Percentiles rank a stretch among this genome's conserved stretches.
Evolutionary conservation across 2,888 invertebrate genomes (phyloP).

Genomic region (Euspilapteryx auroguttella): DNA sequence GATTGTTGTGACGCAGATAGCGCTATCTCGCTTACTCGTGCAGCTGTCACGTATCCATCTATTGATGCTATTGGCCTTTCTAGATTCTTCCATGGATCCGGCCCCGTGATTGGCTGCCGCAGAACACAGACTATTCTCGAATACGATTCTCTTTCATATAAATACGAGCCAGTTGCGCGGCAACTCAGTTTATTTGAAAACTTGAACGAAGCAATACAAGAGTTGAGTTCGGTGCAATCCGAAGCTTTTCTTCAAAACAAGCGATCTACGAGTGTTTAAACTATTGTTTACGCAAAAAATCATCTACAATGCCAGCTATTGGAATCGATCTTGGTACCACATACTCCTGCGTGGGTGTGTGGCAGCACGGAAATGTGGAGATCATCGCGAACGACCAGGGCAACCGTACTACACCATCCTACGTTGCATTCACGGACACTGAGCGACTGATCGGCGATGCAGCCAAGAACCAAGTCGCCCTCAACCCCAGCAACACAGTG

Average conservation of each 20-base stretch:
- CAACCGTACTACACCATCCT: conserved; percentile 73
- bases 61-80: conserved; percentile 13
- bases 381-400: no score
- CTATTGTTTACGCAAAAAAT: no score
- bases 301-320: conserved; percentile 46
- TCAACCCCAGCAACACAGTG: conserved; percentile 74
- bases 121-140: conserved; percentile 24
- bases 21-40: no score
- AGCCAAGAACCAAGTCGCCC: conserved; percentile 71
- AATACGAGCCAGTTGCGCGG: conserved; percentile 20
- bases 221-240: conserved; percentile 20
- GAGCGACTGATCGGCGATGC: no score
- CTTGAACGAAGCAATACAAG: conserved; percentile 20
- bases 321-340: conserved; percentile 61
- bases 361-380: no score
- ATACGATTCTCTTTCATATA: conserved; percentile 23
- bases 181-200: conserved; percentile 35
- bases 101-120: conserved; percentile 20
- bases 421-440: no score
- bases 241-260: conserved; percentile 12
- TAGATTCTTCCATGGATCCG: conserved; percentile 16
- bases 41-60: conserved; percentile 16
- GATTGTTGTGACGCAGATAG: no score
- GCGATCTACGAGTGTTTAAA: no score
- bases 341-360: conserved; percentile 56